These are phyloP conservation scores for Nylanderia fulva DNA, from an alignment of 1,140 invertebrate species.

Conservation along the genomic window DNA sequence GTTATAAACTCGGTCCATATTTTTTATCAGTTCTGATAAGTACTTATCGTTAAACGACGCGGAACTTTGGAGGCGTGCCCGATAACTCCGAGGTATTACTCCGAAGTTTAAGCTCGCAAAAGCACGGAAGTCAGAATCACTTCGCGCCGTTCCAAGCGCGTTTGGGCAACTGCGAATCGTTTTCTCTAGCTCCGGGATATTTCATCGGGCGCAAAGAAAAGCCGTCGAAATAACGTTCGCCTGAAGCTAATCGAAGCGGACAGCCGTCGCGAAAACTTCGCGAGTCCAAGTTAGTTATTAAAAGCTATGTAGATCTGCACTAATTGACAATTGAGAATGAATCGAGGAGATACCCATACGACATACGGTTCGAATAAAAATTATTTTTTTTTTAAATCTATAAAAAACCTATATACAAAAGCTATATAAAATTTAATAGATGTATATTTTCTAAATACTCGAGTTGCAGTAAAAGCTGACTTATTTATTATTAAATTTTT, in stretches of 20 bases:
- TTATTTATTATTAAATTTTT: not conserved
- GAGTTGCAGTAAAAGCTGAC: not conserved
- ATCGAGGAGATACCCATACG: conserved; percentile 7
- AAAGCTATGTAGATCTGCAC: conserved; percentile 24
- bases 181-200: conserved; percentile 27
- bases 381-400: not conserved
- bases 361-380: not conserved
- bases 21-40: conserved; percentile 64
- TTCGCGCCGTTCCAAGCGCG: conserved; percentile 39
- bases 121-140: conserved; percentile 59
- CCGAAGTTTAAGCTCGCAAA: conserved; percentile 50
- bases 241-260: conserved; percentile 51
- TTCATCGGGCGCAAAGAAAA: conserved; percentile 57
- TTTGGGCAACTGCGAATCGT: conserved; percentile 55
- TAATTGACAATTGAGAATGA: conserved; percentile 38
- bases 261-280: conserved; percentile 48
- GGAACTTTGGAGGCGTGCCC: conserved; percentile 61
- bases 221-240: conserved; percentile 50
- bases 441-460: not conserved
- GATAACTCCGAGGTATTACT: conserved; percentile 59
- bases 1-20: conserved; percentile 61
- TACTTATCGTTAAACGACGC: conserved; percentile 60
- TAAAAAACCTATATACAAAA: not conserved
- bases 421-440: not conserved
- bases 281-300: conserved; percentile 37